A percentile compares a stretch with the other conserved stretches of the same genome.
Conservation (phyloP, 2,113 vertebrate species). For the Zosterops japonicus region DNA sequence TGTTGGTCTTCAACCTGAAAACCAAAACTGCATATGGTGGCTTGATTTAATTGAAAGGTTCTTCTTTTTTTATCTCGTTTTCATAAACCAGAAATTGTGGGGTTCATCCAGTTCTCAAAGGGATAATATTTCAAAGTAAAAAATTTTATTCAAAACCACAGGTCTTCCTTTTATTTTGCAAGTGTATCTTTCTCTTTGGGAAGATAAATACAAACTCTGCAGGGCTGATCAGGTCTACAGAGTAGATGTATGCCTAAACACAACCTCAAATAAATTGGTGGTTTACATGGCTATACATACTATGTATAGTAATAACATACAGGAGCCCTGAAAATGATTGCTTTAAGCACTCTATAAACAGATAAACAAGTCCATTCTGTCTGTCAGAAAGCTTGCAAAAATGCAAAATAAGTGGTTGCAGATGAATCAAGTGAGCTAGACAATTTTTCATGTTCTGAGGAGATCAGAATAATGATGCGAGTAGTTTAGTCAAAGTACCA, state of each 20-base stretch:
- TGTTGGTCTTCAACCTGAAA: not conserved
- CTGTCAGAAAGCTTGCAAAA: not conserved
- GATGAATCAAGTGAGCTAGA: not conserved
- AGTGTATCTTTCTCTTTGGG: not conserved
- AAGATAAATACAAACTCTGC: not conserved
- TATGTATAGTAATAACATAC: not conserved
- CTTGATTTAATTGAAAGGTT: not conserved
- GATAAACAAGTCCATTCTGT: not conserved
- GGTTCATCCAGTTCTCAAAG: not conserved
- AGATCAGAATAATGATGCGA: not conserved
- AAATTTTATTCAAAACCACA: not conserved
- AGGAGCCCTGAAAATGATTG: not conserved
- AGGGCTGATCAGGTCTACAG: not conserved
- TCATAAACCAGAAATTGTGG: not conserved
- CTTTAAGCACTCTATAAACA: not conserved
- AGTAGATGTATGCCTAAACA: not conserved
- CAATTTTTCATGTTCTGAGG: not conserved
- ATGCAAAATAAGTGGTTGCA: not conserved
- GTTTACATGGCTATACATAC: not conserved
- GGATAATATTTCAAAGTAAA: not conserved
- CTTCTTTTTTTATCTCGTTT: not conserved
- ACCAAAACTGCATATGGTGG: not conserved
- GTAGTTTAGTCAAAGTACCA: not conserved
- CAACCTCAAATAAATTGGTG: not conserved
- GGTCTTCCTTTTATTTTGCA: not conserved